Percentiles rank a stretch among this genome's conserved stretches.
Conservation (phyloP, 2,113 vertebrate genomes). For the Gymnarchus niloticus region DNA sequence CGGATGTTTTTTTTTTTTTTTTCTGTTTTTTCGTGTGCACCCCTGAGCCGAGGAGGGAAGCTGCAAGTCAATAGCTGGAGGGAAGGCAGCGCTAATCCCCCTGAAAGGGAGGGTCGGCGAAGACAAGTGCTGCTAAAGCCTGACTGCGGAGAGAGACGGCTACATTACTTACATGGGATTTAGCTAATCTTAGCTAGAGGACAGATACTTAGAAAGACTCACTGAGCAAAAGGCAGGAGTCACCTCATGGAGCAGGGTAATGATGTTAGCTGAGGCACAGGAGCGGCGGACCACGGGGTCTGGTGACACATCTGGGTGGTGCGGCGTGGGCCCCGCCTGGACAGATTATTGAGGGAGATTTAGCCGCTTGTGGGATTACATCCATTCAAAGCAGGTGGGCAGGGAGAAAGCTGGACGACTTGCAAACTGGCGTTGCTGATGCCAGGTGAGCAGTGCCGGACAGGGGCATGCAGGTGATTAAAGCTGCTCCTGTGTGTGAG, state of each 20-base stretch:
- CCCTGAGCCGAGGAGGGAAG: conserved; percentile 68
- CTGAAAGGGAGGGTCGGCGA: conserved; percentile 72
- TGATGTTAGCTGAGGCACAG: conserved; percentile 74
- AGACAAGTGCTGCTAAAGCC: conserved; percentile 74
- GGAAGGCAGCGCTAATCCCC: conserved; percentile 69
- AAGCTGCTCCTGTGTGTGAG: conserved; percentile 48
- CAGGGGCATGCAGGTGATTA: conserved; percentile 52
- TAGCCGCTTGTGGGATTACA: conserved; percentile 68
- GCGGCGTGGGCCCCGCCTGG: conserved; percentile 56
- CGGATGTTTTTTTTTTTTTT: conserved; percentile 57
- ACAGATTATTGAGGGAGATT: conserved; percentile 73
- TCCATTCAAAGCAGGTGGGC: conserved; percentile 62
- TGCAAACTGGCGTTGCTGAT: conserved; percentile 51
- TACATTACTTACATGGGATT: conserved; percentile 81
- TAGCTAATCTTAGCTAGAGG: conserved; percentile 80
- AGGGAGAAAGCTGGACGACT: conserved; percentile 60
- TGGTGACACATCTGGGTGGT: conserved; percentile 53
- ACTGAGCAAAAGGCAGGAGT: conserved; percentile 71
- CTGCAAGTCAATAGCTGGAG: conserved; percentile 75
- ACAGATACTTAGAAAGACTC: conserved; percentile 79
- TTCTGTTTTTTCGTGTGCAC: conserved; percentile 47
- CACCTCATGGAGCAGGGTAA: conserved; percentile 73
- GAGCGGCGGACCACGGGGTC: conserved; percentile 64
- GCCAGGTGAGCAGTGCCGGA: conserved; percentile 58
- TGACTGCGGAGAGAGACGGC: conserved; percentile 75